Percentiles rank a stretch among this genome's conserved stretches.
These are phyloP conservation scores for Corythaeola cristata DNA, from an alignment of 2,113 vertebrate species.

Conservation along the genomic window DNA sequence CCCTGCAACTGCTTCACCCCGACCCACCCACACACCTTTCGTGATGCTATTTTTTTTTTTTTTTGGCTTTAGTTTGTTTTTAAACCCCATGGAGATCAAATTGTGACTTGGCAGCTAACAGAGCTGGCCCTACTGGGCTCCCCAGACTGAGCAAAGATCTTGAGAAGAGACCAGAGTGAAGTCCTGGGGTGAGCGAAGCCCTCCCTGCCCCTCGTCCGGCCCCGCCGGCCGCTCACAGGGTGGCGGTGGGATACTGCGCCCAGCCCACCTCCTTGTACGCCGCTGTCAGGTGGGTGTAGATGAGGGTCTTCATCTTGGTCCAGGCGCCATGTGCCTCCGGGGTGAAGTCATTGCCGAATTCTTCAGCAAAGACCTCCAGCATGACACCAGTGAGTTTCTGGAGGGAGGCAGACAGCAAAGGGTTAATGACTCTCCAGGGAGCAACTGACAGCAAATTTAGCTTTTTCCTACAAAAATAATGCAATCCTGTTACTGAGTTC, in stretches of 20 bases:
- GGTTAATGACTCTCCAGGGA: background rate
- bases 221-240: constrained; percentile 80
- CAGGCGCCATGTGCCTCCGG: constrained; percentile 88
- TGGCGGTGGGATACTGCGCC: constrained; percentile 91
- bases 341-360: constrained; percentile 88
- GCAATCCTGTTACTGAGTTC: background rate
- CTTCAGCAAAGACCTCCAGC: constrained; percentile 90
- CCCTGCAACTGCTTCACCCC: background rate
- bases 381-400: constrained; percentile 92
- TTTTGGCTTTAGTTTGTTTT: constrained; percentile 39
- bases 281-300: constrained; percentile 91
- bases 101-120: constrained; percentile 25
- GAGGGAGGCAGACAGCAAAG: background rate
- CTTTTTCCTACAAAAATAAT: background rate
- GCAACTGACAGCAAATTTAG: background rate
- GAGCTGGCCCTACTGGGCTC: background rate
- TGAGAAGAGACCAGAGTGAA: constrained; percentile 51
- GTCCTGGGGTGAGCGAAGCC: constrained; percentile 30
- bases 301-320: constrained; percentile 88
- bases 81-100: constrained; percentile 44
- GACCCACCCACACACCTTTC: background rate
- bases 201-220: constrained; percentile 43
- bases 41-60: background rate
- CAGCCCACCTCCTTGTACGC: constrained; percentile 96
- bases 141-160: constrained; percentile 21